These are phyloP conservation scores for Euclidia mi DNA, from an alignment of 2,888 invertebrate genomes.

Conservation along the genomic window DNA sequence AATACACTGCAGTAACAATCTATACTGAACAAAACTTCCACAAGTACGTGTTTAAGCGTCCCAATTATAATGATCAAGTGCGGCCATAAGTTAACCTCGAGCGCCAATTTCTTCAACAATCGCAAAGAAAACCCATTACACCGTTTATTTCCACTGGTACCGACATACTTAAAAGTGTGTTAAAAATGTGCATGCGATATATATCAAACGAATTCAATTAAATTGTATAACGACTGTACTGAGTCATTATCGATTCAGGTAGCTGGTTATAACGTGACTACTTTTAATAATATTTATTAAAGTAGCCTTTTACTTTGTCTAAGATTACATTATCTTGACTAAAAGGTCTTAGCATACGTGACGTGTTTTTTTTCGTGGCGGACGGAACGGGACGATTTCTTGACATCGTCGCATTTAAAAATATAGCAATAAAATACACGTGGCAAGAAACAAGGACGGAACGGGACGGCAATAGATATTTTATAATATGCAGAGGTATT, in stretches of 20 bases:
- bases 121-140: conserved; percentile 45
- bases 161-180: conserved; percentile 37
- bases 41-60: neutral
- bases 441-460: too few relatives aligned
- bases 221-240: conserved; percentile 30
- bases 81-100: too few relatives aligned
- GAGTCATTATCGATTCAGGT: conserved; percentile 30
- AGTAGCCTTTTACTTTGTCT: too few relatives aligned
- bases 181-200: conserved; percentile 52
- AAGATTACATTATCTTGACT: too few relatives aligned
- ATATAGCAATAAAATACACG: too few relatives aligned
- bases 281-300: neutral
- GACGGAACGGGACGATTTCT: too few relatives aligned
- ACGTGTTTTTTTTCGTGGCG: too few relatives aligned
- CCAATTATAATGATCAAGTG: conserved; percentile 2
- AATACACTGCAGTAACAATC: neutral
- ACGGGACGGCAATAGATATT: too few relatives aligned
- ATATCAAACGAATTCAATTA: conserved; percentile 69
- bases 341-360: too few relatives aligned
- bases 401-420: too few relatives aligned
- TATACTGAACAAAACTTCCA: neutral
- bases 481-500: too few relatives aligned
- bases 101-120: conserved; percentile 24
- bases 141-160: conserved; percentile 24
- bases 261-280: conserved; percentile 13